phyloP scores from a whole-genome alignment of 1,140 invertebrate species.

The Spodoptera litura region DNA sequence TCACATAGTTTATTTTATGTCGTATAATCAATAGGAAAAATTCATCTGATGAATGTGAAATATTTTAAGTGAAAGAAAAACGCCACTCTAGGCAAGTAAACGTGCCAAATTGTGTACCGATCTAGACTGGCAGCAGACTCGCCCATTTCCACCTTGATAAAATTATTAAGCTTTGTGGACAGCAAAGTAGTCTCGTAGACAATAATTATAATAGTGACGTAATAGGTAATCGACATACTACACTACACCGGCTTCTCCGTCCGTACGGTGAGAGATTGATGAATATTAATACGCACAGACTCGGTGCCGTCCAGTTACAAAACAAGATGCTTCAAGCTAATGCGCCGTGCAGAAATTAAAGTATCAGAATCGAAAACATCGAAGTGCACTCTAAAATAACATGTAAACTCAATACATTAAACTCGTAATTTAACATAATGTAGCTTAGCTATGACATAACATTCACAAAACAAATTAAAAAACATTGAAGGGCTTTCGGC shows the following conservation, averaged over 20 bases:
- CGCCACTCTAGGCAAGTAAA: not conserved
- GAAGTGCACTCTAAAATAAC: not conserved
- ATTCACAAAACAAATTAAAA: no score
- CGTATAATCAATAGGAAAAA: not conserved
- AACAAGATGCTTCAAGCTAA: not conserved
- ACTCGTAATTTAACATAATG: no score
- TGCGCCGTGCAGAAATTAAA: not conserved
- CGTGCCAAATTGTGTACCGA: conserved; percentile 41
- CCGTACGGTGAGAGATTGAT: conserved; percentile 37
- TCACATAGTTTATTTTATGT: not conserved
- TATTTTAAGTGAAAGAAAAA: conserved; percentile 13
- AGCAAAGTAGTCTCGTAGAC: conserved; percentile 32
- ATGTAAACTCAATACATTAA: not conserved
- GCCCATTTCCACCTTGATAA: conserved; percentile 41
- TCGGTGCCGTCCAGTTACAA: not conserved
- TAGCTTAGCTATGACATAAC: no score
- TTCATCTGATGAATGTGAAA: not conserved
- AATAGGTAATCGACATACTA: conserved; percentile 57
- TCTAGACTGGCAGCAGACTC: conserved; percentile 52
- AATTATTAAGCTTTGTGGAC: conserved; percentile 5
- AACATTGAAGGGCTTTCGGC: no score
- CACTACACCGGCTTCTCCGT: conserved; percentile 10
- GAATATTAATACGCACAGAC: conserved; percentile 25
- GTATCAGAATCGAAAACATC: not conserved
- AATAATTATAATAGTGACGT: conserved; percentile 55